phyloP scores from a whole-genome alignment of 2,113 vertebrate genomes.

The Syngnathoides biaculeatus region DNA sequence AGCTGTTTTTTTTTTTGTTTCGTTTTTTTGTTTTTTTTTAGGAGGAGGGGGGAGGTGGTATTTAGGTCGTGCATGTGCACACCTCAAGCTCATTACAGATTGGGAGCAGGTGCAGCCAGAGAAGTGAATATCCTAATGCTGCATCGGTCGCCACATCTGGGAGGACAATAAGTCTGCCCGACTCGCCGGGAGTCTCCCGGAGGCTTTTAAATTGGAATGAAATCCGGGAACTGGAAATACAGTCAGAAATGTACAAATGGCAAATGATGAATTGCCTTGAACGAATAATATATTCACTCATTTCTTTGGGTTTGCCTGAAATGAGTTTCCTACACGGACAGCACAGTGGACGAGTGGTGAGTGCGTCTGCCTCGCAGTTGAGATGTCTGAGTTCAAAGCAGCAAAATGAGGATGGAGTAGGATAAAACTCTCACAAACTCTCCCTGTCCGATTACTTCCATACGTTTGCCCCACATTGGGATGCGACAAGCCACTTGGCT shows the following conservation, averaged over 20 bases:
- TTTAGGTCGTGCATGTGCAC: constrained; percentile 42
- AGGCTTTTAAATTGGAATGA: constrained; percentile 21
- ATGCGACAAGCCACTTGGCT: neutral
- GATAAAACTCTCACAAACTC: neutral
- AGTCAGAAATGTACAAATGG: neutral
- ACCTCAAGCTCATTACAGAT: constrained; percentile 58
- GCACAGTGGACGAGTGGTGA: neutral
- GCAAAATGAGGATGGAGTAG: too few relatives aligned
- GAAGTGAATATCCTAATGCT: constrained; percentile 56
- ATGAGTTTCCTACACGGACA: neutral
- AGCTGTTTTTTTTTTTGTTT: neutral
- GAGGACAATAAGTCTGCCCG: constrained; percentile 32
- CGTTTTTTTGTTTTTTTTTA: too few relatives aligned
- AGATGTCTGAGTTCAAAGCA: too few relatives aligned
- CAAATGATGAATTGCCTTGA: neutral
- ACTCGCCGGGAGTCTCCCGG: constrained; percentile 21
- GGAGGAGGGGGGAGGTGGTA: neutral
- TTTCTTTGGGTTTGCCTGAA: neutral
- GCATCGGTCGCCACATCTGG: constrained; percentile 44
- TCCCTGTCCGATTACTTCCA: neutral
- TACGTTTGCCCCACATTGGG: neutral
- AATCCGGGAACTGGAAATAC: neutral
- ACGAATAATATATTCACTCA: neutral
- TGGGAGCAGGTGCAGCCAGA: constrained; percentile 68
- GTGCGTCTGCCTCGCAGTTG: neutral